Evolutionary conservation across 2,888 invertebrate genomes (phyloP).

Genomic region (Dryomyza anilis): DNA sequence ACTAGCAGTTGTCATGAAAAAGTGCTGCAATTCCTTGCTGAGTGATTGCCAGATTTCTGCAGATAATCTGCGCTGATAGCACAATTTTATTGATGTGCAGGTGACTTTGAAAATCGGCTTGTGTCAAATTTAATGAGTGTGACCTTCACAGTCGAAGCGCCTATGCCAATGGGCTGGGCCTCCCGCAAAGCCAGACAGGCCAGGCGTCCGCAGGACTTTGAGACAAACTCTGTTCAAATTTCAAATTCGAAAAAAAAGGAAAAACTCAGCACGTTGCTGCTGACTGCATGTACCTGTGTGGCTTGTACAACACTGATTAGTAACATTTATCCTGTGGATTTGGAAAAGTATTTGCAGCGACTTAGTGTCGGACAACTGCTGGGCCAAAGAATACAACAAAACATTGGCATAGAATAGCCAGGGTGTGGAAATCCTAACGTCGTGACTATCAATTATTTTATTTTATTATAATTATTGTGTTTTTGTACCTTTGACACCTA

Average conservation of each 20-base stretch:
- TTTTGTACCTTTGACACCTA: not conserved
- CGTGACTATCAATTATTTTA: constrained; percentile 9
- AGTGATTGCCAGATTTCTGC: not conserved
- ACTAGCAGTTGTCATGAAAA: not conserved
- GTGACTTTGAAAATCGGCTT: not conserved
- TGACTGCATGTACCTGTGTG: not conserved
- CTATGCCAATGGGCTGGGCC: not conserved
- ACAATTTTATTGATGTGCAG: no score
- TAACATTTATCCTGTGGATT: not conserved
- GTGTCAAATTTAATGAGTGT: not conserved
- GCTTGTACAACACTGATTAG: not conserved
- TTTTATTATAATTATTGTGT: not conserved
- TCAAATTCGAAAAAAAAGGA: no score
- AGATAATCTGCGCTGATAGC: no score
- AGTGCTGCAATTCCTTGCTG: not conserved
- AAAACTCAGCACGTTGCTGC: no score
- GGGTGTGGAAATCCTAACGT: constrained; percentile 5
- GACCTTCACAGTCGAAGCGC: not conserved
- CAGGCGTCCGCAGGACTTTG: not conserved
- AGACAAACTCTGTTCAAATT: not conserved
- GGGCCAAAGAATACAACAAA: not conserved
- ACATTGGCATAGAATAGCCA: no score
- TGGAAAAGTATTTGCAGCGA: not conserved
- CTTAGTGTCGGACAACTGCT: not conserved
- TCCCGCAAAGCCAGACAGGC: not conserved